Conservation (phyloP, 2,888 invertebrate species). For the Idaea biselata region DNA sequence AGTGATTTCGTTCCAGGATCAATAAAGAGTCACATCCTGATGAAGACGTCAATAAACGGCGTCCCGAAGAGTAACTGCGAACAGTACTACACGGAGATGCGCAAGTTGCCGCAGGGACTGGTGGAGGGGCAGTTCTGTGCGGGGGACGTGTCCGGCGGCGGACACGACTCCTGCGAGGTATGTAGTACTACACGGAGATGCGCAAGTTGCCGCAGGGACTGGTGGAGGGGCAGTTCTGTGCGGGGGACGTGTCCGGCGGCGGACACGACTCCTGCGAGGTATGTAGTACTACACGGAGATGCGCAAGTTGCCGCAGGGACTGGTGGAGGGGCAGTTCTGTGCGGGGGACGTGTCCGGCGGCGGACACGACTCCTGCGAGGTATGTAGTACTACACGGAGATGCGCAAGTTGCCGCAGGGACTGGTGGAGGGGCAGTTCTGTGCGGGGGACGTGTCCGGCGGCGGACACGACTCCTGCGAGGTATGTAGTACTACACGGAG, state of each 20-base stretch:
- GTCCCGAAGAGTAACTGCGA: constrained; percentile 45
- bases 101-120: constrained; percentile 60
- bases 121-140: constrained; percentile 62
- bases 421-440: constrained; percentile 60
- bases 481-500: constrained; percentile 52
- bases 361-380: constrained; percentile 63
- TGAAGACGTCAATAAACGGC: constrained; percentile 61
- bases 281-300: constrained; percentile 49
- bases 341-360: constrained; percentile 61
- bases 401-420: constrained; percentile 60
- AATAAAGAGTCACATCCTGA: constrained; percentile 28
- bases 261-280: constrained; percentile 65
- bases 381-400: constrained; percentile 50
- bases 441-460: constrained; percentile 59
- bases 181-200: constrained; percentile 51
- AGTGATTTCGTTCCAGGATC: not conserved
- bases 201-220: constrained; percentile 62
- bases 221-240: constrained; percentile 59
- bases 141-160: constrained; percentile 54
- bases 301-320: constrained; percentile 60
- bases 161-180: constrained; percentile 65
- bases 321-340: constrained; percentile 59
- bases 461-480: constrained; percentile 63
- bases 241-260: constrained; percentile 57
- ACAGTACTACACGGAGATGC: constrained; percentile 52